These are phyloP conservation scores for Melipona bicolor DNA, from an alignment of 2,888 invertebrate genomes.

Conservation along the genomic window DNA sequence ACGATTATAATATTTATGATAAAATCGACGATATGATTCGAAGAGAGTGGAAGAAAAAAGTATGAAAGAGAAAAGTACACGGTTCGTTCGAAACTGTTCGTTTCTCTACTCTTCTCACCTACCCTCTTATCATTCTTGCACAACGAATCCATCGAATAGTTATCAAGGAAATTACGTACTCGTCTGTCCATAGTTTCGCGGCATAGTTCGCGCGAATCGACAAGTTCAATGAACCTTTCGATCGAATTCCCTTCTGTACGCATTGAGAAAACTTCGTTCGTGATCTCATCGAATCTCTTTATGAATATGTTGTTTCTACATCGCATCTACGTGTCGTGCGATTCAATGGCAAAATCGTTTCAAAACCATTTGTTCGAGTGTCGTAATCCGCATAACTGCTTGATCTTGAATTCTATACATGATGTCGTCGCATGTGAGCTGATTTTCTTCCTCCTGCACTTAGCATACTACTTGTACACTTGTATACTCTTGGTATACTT, in stretches of 20 bases:
- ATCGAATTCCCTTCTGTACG: slow-evolving; percentile 1
- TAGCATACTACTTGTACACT: slow-evolving; percentile 2
- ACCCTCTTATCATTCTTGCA: background rate
- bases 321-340: slow-evolving; percentile 66
- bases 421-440: slow-evolving; percentile 31
- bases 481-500: background rate
- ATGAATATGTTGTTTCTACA: slow-evolving; percentile 62
- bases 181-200: background rate
- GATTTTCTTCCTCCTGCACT: slow-evolving; percentile 54
- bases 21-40: background rate
- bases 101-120: background rate
- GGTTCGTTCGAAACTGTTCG: background rate
- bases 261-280: slow-evolving; percentile 18
- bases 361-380: slow-evolving; percentile 70
- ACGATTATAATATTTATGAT: background rate
- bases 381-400: slow-evolving; percentile 60
- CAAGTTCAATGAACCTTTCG: slow-evolving; percentile 42
- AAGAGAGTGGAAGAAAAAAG: background rate
- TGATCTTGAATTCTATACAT: slow-evolving; percentile 52
- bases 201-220: background rate
- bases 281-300: slow-evolving; percentile 32
- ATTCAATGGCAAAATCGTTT: slow-evolving; percentile 78
- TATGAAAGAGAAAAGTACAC: background rate
- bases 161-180: background rate
- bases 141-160: background rate